Base-by-base conservation (phyloP, 2,888 invertebrate species). In the Lamproptera curius region DNA sequence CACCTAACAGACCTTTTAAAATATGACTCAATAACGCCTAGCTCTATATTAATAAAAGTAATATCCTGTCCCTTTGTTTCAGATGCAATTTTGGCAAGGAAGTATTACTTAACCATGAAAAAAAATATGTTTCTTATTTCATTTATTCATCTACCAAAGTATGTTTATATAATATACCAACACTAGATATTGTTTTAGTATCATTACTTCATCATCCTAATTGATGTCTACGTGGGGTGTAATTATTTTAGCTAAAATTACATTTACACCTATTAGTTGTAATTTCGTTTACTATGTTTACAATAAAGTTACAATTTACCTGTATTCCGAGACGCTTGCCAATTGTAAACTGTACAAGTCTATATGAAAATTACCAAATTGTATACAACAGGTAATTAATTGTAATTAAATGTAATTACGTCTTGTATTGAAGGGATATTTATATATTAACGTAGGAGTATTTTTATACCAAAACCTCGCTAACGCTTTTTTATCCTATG, bases 391-490 rank as follows among this genome's bases (percentile, higher is more conserved):
- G 39, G 43, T 53, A 48, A 55, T 50, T 54, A 51, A 52, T 55
- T 54, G 35, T 56, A 50, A 34, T 38, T 42, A 42, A 28, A 33
- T 44, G 33, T n/a, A n/a, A n/a, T n/a, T n/a, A 50, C 37, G 43
- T 34, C 42, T 44, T 39, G 33, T 42, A 15, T 45, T 45, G 54
- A 42, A 37, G 65, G 70, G 67, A 64, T 66, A 68, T 59, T 58
- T 60, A 65, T 35, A 15, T 3, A 62, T 62, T 67, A 67, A 69
- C 61, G 61, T 64, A 57, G 31, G 55, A 57, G 73, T 79, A 79
- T 81, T 79, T 79, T 80, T 79, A 63, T 79, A 79, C 73, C 65
- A 65, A 73, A 71, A 65, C 56, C 63, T 58, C 48, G 17, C 33
- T 38, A 28, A 43, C 35, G 11, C 8, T 46, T 38, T 44, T 10